These are phyloP conservation scores for Melitaea athalia DNA, from an alignment of 2,888 invertebrate species.

Conservation along the genomic window DNA sequence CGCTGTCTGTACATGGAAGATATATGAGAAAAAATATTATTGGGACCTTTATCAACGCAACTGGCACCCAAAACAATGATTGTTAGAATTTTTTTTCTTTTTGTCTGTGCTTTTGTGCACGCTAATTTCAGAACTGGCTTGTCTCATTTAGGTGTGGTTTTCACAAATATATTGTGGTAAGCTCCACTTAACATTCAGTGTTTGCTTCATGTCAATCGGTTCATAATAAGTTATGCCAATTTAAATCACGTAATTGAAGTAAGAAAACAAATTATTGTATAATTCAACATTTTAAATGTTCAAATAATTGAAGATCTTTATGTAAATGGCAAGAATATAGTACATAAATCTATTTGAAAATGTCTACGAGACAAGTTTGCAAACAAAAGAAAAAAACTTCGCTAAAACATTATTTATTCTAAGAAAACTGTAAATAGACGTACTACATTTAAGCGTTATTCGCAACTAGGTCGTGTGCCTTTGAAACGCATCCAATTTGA, in stretches of 20 bases:
- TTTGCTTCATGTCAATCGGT: too few species aligned
- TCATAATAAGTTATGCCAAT: too few species aligned
- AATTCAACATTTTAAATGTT: not conserved
- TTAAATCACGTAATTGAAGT: not conserved
- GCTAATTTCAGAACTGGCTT: too few species aligned
- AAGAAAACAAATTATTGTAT: not conserved
- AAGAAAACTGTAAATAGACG: constrained; percentile 60
- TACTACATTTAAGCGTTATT: constrained; percentile 53
- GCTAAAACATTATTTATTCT: constrained; percentile 47
- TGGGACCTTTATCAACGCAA: too few species aligned
- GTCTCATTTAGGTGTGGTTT: too few species aligned
- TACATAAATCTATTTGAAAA: constrained; percentile 43
- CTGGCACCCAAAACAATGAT: too few species aligned
- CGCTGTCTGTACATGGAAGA: too few species aligned
- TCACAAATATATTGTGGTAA: too few species aligned
- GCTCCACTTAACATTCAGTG: too few species aligned
- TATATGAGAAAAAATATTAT: too few species aligned
- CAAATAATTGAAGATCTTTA: not conserved
- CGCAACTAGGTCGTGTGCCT: constrained; percentile 49
- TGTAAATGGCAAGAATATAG: not conserved
- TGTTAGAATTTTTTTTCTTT: too few species aligned
- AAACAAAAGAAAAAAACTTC: constrained; percentile 41
- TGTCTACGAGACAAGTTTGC: constrained; percentile 44
- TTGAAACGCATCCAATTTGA: constrained; percentile 58
- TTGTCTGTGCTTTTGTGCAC: too few species aligned